Base-by-base conservation (phyloP, 2,888 invertebrate species). In the Amiota minor region DNA sequence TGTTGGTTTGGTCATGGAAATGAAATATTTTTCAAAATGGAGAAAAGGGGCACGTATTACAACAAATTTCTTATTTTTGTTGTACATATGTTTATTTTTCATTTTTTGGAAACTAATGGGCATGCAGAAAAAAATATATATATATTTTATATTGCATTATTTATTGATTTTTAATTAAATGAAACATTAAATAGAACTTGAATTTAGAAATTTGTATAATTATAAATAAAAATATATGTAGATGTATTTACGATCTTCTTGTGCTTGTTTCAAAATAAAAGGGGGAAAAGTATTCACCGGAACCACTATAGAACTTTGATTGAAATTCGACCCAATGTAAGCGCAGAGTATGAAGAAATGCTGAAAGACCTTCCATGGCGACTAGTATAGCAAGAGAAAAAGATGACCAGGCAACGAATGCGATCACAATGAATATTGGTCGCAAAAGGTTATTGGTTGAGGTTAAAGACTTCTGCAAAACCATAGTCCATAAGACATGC, bases 281-380 rank as follows among this genome's bases (percentile, higher is more conserved):
- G 16, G 59, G 59, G 11, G n/a, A 9, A 11, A 59, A 59, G 11
- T 6, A 1, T 35, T 95, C 93, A 1, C 97, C 97, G 74, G 92
- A 90, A 68, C 97, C 97, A 4, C 91, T 86, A 89, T 96, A 97
- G 90, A 97, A 97, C 90, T 97, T 97, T 89, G 96, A 97, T 92
- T 98, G 98, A 91, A 99, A 99, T 90, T 97, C 97, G 82, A 97
- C 97, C 96, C 98, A 98, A 91, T 98, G 98, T 83, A 98, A 92
- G 92, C 99, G 97, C 79, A 99, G 93, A 0, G 99, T 98, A 89
- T 99, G 99, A 79, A 99, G 92, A 92, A 99, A 99, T 47, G 99
- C 99, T n/a, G 98, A 99, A 11, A 99, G 92, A 0, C 99, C 99
- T 91, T 99, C 99, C 99, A 99, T 99, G 86, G 98, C 92, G 77